Evolutionary conservation across 2,113 vertebrate genomes (phyloP).

Genomic region (Sander vitreus): DNA sequence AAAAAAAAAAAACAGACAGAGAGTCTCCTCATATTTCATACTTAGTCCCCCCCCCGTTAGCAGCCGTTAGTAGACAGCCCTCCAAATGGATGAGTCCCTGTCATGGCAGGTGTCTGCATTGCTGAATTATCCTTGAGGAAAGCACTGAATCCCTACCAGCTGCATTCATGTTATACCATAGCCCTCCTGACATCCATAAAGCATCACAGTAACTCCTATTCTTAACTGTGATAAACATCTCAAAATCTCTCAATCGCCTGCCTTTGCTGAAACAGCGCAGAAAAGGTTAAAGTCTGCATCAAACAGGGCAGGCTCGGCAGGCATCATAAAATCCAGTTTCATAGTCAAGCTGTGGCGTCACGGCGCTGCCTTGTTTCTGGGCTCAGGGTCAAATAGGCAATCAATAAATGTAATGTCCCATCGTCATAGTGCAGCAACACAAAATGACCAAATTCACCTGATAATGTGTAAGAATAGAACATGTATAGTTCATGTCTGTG

Average conservation of each 20-base stretch:
- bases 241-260: neutral
- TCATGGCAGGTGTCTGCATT: slow-evolving; percentile 42
- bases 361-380: slow-evolving; percentile 9
- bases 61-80: slow-evolving; percentile 33
- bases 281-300: slow-evolving; percentile 36
- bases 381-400: slow-evolving; percentile 50
- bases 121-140: slow-evolving; percentile 26
- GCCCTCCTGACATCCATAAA: neutral
- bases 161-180: neutral
- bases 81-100: slow-evolving; percentile 18
- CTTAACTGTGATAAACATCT: neutral
- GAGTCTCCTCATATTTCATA: slow-evolving; percentile 34
- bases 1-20: neutral
- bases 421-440: slow-evolving; percentile 41
- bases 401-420: slow-evolving; percentile 68
- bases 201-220: neutral
- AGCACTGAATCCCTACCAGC: slow-evolving; percentile 14
- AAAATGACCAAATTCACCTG: slow-evolving; percentile 38
- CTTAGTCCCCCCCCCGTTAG: neutral
- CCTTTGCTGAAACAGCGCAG: neutral
- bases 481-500: neutral
- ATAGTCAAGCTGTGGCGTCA: slow-evolving; percentile 44
- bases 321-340: slow-evolving; percentile 58
- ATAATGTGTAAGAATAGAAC: neutral
- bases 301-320: neutral